Evolutionary conservation across 2,113 vertebrate genomes (phyloP).

Genomic region (Circaetus gallicus): DNA sequence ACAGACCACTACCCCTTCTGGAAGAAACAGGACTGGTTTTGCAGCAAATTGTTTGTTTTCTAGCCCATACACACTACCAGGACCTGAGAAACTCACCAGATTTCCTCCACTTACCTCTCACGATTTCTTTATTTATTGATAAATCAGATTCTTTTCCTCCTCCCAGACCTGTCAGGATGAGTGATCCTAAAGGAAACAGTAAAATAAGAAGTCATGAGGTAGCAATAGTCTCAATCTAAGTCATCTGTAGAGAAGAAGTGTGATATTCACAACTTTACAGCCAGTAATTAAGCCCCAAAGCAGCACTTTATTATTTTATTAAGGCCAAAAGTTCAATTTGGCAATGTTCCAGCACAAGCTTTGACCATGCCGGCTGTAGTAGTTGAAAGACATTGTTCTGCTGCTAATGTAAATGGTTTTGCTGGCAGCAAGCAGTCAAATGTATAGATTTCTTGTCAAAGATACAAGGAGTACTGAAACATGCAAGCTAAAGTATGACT

Average conservation of each 20-base stretch:
- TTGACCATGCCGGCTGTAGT: not conserved
- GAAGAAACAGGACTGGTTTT: not conserved
- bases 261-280: not conserved
- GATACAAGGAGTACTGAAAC: not conserved
- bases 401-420: not conserved
- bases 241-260: not conserved
- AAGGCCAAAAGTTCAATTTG: not conserved
- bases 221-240: not conserved
- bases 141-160: not conserved
- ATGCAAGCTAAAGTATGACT: not conserved
- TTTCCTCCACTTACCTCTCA: not conserved
- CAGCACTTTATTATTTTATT: not conserved
- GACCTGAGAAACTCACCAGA: not conserved
- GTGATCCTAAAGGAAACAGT: not conserved
- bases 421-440: not conserved
- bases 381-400: not conserved
- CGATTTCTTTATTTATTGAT: not conserved
- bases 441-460: constrained; percentile 7
- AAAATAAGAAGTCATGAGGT: not conserved
- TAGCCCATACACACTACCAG: not conserved
- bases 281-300: not conserved
- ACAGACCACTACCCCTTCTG: not conserved
- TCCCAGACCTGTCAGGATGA: not conserved
- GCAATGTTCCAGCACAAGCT: not conserved
- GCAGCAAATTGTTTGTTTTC: not conserved